Conservation (phyloP, 2,888 invertebrate species). For the Cataglyphis rosenhaueri region DNA sequence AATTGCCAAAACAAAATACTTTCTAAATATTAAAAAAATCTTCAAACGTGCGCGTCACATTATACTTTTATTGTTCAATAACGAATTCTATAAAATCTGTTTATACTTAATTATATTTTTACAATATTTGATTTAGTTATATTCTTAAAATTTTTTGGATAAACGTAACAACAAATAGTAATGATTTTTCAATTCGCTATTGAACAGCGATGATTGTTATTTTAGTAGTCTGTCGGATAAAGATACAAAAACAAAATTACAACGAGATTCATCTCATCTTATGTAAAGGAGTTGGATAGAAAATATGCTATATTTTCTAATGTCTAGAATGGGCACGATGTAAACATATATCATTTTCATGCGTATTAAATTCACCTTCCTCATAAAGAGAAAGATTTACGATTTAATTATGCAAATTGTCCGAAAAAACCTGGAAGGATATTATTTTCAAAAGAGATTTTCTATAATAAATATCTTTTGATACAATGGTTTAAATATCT, state of each 20-base stretch:
- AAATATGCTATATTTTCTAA: conserved; percentile 42
- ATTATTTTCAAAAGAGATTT: background rate
- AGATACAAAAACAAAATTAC: background rate
- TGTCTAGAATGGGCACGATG: conserved; percentile 27
- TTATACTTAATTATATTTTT: background rate
- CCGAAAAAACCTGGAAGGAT: conserved; percentile 35
- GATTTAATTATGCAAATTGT: conserved; percentile 16
- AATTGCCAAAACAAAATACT: background rate
- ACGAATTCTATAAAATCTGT: conserved; percentile 7
- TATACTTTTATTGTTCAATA: conserved; percentile 29
- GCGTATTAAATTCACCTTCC: conserved; percentile 39
- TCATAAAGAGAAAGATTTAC: background rate
- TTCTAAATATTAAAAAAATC: background rate
- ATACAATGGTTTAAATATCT: background rate
- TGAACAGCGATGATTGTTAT: conserved; percentile 17
- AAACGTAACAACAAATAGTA: background rate
- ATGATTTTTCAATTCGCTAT: conserved; percentile 11
- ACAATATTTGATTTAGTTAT: conserved; percentile 5
- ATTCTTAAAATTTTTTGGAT: background rate
- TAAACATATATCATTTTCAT: conserved; percentile 39
- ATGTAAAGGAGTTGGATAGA: conserved; percentile 17
- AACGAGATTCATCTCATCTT: conserved; percentile 15
- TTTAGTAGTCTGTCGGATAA: background rate
- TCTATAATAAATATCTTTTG: background rate
- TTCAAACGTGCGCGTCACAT: background rate